Evolutionary conservation across 2,113 vertebrate species (phyloP).

Genomic region (Aegotheles bennettii): DNA sequence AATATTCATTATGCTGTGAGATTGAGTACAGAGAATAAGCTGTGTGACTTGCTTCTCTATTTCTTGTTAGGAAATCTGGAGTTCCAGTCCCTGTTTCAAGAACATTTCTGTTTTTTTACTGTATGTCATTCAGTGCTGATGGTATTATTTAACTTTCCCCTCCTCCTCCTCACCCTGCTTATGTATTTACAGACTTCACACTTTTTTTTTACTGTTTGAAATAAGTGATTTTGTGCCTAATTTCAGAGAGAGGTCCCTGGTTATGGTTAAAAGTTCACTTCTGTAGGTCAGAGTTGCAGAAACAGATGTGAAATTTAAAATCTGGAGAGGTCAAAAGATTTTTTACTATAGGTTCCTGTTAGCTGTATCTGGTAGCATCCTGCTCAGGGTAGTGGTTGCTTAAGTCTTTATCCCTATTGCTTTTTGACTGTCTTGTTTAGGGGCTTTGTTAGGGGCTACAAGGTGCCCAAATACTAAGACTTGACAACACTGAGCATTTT

Average conservation of each 20-base stretch:
- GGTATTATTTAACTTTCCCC: background rate
- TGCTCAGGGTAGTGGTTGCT: background rate
- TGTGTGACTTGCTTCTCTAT: background rate
- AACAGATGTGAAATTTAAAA: background rate
- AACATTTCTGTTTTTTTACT: background rate
- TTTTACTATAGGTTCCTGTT: background rate
- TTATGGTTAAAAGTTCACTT: background rate
- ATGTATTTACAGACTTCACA: background rate
- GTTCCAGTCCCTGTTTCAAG: background rate
- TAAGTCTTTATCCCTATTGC: background rate
- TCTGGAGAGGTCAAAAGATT: background rate
- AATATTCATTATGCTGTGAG: background rate
- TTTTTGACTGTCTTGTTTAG: background rate
- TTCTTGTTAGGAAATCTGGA: background rate
- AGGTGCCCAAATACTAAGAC: background rate
- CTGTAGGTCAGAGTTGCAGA: background rate
- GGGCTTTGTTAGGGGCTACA: background rate
- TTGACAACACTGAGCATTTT: background rate
- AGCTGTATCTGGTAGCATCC: background rate
- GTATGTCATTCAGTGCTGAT: background rate
- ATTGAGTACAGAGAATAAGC: background rate
- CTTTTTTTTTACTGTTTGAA: background rate
- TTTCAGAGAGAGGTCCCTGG: background rate
- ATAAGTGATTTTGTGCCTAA: background rate
- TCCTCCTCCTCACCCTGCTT: rapidly evolving